Conservation (phyloP, 2,113 vertebrate genomes). For the Prunella himalayana region DNA sequence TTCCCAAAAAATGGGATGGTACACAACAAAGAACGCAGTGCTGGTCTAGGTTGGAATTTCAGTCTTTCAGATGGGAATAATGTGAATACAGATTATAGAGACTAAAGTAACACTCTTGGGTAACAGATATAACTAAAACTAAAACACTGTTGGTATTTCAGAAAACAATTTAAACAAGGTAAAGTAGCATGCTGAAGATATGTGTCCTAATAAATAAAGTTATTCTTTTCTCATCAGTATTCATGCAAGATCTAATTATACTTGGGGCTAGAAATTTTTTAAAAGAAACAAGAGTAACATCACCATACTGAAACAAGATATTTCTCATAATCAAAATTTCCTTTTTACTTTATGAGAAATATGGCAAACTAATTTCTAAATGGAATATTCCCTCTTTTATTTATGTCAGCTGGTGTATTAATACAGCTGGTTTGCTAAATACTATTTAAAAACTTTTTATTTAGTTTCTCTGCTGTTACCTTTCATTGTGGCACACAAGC, state of each 20-base stretch:
- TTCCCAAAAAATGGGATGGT: neutral
- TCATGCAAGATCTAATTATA: neutral
- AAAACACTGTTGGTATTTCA: neutral
- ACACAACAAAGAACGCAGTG: neutral
- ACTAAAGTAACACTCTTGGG: neutral
- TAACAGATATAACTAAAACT: neutral
- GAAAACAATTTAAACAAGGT: neutral
- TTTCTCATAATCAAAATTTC: neutral
- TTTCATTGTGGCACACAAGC: neutral
- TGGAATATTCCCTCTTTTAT: neutral
- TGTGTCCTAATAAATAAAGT: neutral
- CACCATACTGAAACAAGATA: neutral
- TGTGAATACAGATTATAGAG: neutral
- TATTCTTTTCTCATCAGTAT: neutral
- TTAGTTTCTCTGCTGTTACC: neutral
- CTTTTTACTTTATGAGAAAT: neutral
- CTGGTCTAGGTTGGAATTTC: neutral
- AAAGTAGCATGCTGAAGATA: neutral
- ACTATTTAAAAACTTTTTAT: neutral
- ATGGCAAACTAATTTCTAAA: neutral
- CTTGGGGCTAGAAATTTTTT: neutral
- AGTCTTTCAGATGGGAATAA: neutral
- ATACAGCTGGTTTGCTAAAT: neutral
- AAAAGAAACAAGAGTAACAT: neutral
- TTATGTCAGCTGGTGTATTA: neutral